Conservation (phyloP, 2,797 vertebrate genomes). For the Brachymystax lenok region DNA sequence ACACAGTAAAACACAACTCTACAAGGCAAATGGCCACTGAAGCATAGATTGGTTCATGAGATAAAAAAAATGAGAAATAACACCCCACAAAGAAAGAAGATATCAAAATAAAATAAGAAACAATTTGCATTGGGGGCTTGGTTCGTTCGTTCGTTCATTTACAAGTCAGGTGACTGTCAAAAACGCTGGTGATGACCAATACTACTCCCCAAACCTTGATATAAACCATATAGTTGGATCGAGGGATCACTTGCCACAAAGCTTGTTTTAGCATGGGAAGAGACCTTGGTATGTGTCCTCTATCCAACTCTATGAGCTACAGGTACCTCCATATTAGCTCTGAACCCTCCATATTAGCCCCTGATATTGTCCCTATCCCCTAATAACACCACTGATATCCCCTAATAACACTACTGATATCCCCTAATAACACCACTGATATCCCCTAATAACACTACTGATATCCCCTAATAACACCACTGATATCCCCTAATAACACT, state of each 20-base stretch:
- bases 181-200: slow-evolving; percentile 73
- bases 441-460: too few relatives aligned
- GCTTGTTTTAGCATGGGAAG: neutral
- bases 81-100: slow-evolving; percentile 57
- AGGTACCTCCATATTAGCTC: neutral
- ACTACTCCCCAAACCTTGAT: slow-evolving; percentile 12
- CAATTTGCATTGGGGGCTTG: slow-evolving; percentile 68
- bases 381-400: neutral
- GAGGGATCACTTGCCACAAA: neutral
- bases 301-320: slow-evolving; percentile 8
- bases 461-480: too few relatives aligned
- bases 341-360: neutral
- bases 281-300: neutral
- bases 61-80: slow-evolving; percentile 43
- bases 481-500: too few relatives aligned
- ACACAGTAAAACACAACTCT: slow-evolving; percentile 79
- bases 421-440: too few relatives aligned
- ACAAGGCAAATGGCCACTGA: slow-evolving; percentile 81
- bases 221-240: neutral
- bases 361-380: neutral
- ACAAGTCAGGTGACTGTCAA: slow-evolving; percentile 63
- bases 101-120: slow-evolving; percentile 40
- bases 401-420: neutral
- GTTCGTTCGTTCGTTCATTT: slow-evolving; percentile 60
- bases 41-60: slow-evolving; percentile 80